Conservation (phyloP, 2,797 vertebrate genomes). For the Takifugu ocellatus region DNA sequence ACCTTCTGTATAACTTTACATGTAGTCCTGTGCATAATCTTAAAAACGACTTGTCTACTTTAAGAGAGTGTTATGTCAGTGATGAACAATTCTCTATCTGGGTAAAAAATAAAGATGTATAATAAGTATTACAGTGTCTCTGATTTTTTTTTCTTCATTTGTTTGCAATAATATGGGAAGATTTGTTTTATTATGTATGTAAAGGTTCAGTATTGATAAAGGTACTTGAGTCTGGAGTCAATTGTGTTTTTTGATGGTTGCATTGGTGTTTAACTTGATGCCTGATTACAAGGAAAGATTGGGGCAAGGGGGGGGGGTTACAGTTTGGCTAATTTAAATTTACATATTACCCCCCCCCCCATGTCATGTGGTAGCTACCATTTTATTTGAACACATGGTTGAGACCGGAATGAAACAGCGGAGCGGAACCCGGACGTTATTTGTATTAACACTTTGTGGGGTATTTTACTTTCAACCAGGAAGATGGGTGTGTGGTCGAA, state of each 20-base stretch:
- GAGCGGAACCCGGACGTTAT: constrained; percentile 54
- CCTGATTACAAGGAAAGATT: background rate
- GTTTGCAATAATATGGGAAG: background rate
- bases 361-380: constrained; percentile 15
- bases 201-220: background rate
- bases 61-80: constrained; percentile 3
- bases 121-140: background rate
- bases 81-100: constrained; percentile 17
- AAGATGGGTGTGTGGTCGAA: constrained; percentile 72
- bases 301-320: no score
- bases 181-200: background rate
- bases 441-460: constrained; percentile 54
- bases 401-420: constrained; percentile 42
- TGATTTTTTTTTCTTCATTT: background rate
- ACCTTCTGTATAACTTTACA: constrained; percentile 27
- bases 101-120: constrained; percentile 30
- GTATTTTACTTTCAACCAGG: constrained; percentile 69
- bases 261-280: background rate
- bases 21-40: constrained; percentile 15
- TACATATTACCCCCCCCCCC: background rate
- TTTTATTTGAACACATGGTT: constrained; percentile 17
- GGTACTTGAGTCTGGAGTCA: no score
- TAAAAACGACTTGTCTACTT: constrained; percentile 5
- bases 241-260: no score
- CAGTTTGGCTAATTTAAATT: background rate